phyloP scores from a whole-genome alignment of 2,797 vertebrate species.

The Toxotes lorentzi region DNA sequence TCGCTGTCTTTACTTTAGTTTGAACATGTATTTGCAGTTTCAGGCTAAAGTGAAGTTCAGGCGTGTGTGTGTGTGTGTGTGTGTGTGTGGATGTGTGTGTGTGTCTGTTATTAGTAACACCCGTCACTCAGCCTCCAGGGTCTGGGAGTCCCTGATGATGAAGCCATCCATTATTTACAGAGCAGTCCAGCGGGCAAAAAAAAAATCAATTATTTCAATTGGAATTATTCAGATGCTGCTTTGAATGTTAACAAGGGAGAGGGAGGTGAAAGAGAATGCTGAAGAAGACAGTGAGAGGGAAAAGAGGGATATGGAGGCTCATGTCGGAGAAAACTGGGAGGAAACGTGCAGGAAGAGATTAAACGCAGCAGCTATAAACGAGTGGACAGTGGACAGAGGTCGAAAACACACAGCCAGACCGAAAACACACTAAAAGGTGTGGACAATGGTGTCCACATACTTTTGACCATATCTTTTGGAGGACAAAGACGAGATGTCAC shows the following conservation, averaged over 20 bases:
- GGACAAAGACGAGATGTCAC: not conserved
- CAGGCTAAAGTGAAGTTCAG: not conserved
- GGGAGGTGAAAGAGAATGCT: slow-evolving; percentile 14
- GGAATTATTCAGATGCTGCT: slow-evolving; percentile 74
- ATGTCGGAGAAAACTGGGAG: too few relatives aligned
- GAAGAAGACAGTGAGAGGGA: not conserved
- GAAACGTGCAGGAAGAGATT: too few relatives aligned
- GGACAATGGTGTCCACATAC: not conserved
- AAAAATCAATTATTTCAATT: slow-evolving; percentile 83
- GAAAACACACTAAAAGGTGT: not conserved
- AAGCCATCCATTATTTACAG: slow-evolving; percentile 84
- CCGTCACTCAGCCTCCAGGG: slow-evolving; percentile 69
- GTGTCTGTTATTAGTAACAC: slow-evolving; percentile 57
- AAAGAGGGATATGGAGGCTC: not conserved
- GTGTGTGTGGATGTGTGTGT: slow-evolving; percentile 24
- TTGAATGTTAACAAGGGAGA: slow-evolving; percentile 70
- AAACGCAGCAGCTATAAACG: too few relatives aligned
- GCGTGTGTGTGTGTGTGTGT: slow-evolving; percentile 1
- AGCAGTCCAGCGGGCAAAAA: slow-evolving; percentile 56
- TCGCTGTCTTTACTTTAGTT: not conserved
- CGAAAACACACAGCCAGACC: too few relatives aligned
- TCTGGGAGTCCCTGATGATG: slow-evolving; percentile 73
- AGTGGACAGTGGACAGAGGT: too few relatives aligned
- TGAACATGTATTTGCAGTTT: too few relatives aligned
- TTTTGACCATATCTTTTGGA: not conserved